phyloP scores from a whole-genome alignment of 2,888 invertebrate genomes.

The Adineta ricciae region DNA sequence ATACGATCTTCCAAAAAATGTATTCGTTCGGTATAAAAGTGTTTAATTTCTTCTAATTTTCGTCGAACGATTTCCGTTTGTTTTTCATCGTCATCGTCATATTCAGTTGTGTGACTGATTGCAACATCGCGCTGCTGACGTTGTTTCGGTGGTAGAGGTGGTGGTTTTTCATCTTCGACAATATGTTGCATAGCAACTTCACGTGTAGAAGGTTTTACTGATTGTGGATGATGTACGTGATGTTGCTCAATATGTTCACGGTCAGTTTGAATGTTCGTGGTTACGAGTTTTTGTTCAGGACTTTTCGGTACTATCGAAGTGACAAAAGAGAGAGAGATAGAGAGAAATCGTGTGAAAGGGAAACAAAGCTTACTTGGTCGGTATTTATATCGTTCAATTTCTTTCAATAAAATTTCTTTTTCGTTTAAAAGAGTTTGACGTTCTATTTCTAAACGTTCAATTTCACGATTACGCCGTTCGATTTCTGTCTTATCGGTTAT shows the following conservation, averaged over 20 bases:
- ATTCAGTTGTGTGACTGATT: constrained; percentile 30
- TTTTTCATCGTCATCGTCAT: constrained; percentile 22
- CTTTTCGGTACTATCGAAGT: neutral
- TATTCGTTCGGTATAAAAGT: constrained; percentile 15
- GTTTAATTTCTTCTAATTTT: constrained; percentile 30
- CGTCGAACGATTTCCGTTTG: constrained; percentile 24
- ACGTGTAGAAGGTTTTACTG: constrained; percentile 20
- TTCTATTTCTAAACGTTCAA: constrained; percentile 5
- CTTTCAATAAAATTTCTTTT: constrained; percentile 2
- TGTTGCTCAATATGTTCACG: constrained; percentile 24
- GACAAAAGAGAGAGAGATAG: neutral
- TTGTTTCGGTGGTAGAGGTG: neutral
- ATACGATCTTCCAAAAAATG: constrained; percentile 4
- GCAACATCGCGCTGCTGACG: constrained; percentile 29
- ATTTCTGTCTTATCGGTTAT: constrained; percentile 5
- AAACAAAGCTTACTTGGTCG: neutral
- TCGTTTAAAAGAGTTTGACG: neutral
- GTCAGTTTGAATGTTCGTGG: constrained; percentile 21
- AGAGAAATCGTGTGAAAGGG: neutral
- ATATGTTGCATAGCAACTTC: constrained; percentile 33
- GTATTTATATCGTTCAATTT: constrained; percentile 20
- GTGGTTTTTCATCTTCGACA: constrained; percentile 24
- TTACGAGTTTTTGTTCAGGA: constrained; percentile 21
- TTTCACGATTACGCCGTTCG: constrained; percentile 12
- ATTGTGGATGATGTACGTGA: neutral